Percentiles rank a stretch among this genome's conserved stretches.
Evolutionary conservation across 35 echinoderm and acorn worm species (phyloP).

Genomic region (Ophiothrix spiculata): DNA sequence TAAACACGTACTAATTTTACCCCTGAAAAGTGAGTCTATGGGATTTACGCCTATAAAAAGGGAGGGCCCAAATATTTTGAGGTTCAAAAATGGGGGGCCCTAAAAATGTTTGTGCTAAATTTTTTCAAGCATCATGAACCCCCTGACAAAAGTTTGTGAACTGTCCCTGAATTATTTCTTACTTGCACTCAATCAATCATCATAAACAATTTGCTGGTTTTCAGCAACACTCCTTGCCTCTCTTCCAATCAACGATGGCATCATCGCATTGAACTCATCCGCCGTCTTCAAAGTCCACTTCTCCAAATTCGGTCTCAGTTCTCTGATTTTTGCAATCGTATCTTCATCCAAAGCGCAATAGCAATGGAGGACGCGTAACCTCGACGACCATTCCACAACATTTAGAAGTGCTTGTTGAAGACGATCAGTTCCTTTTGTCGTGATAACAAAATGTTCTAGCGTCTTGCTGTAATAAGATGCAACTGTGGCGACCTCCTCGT

Average conservation of each 20-base stretch:
- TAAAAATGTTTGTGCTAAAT: too few relatives aligned
- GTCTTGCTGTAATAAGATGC: conserved; percentile 57
- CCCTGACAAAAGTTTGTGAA: too few relatives aligned
- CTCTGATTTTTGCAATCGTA: conserved; percentile 50
- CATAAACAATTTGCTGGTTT: neutral
- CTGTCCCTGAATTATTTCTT: too few relatives aligned
- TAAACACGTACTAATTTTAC: too few relatives aligned
- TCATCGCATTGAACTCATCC: conserved; percentile 24
- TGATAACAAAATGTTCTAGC: conserved; percentile 71
- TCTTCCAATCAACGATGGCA: conserved; percentile 20
- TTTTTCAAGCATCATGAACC: too few relatives aligned
- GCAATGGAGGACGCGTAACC: conserved; percentile 72
- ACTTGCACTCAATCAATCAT: too few relatives aligned
- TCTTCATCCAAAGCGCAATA: conserved; percentile 78
- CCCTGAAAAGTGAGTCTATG: too few relatives aligned
- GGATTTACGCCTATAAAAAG: too few relatives aligned
- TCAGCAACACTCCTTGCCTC: conserved; percentile 13
- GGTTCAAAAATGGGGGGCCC: too few relatives aligned
- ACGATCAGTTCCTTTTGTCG: conserved; percentile 61
- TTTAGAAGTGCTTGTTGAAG: conserved; percentile 62
- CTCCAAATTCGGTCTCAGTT: conserved; percentile 45
- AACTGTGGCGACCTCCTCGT: conserved; percentile 57
- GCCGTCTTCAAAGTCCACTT: conserved; percentile 71
- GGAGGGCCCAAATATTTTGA: too few relatives aligned
- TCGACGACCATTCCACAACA: conserved; percentile 45